These are phyloP conservation scores for Nudaria mundana DNA, from an alignment of 2,888 invertebrate genomes.

Conservation along the genomic window DNA sequence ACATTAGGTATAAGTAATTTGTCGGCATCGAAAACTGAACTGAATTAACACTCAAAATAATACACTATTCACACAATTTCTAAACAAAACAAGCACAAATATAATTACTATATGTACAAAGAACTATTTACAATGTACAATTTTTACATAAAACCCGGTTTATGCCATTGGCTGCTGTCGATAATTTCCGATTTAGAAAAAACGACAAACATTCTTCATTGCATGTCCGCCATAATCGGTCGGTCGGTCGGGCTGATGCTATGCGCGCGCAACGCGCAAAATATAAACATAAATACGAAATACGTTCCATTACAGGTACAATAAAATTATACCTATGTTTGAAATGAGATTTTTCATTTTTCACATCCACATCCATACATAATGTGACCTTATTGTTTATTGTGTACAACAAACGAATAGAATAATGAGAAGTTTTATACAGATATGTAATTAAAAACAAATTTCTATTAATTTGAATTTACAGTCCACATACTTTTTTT, in stretches of 20 bases:
- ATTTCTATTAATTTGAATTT: no score
- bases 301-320: conserved; percentile 27
- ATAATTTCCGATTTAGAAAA: conserved; percentile 82
- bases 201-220: conserved; percentile 78
- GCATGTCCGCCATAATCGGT: conserved; percentile 80
- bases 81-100: conserved; percentile 83
- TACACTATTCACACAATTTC: conserved; percentile 83
- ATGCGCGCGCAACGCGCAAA: conserved; percentile 81
- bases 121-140: conserved; percentile 88
- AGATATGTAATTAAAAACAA: no score
- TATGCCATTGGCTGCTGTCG: conserved; percentile 85
- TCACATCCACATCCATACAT: no score
- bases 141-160: conserved; percentile 82
- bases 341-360: no score
- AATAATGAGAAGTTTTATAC: no score
- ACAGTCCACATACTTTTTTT: no score
- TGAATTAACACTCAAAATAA: conserved; percentile 81
- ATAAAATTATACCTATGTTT: no score
- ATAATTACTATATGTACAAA: conserved; percentile 88
- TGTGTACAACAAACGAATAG: no score
- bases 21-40: conserved; percentile 84
- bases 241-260: conserved; percentile 75
- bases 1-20: conserved; percentile 64
- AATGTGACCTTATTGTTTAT: no score
- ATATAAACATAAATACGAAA: conserved; percentile 69